phyloP scores from a whole-genome alignment of 2,797 vertebrate genomes.

The Periophthalmus magnuspinnatus region DNA sequence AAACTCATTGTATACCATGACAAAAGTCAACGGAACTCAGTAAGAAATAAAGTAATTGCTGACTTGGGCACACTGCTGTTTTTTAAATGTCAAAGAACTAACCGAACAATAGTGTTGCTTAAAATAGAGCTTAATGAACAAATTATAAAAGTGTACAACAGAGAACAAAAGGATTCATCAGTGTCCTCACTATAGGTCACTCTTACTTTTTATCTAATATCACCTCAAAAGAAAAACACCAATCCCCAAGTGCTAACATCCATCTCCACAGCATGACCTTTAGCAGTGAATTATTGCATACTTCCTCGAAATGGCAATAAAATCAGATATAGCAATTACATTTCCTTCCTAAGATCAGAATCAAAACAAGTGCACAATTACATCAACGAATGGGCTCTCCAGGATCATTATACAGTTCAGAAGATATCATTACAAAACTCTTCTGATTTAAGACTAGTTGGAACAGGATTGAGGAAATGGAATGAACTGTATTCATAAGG shows the following conservation, averaged over 20 bases:
- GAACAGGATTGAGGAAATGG: neutral
- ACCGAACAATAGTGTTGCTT: neutral
- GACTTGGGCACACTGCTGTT: neutral
- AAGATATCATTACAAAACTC: constrained; percentile 8
- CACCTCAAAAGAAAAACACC: constrained; percentile 12
- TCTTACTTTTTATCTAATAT: constrained; percentile 14
- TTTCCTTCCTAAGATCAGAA: constrained; percentile 10
- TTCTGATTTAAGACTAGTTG: neutral
- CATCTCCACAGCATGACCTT: constrained; percentile 14
- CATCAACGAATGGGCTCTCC: neutral
- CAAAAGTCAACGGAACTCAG: neutral
- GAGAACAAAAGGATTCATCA: constrained; percentile 6
- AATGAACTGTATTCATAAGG: neutral
- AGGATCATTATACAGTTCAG: constrained; percentile 8
- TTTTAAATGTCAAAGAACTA: constrained; percentile 4
- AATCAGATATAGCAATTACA: constrained; percentile 17
- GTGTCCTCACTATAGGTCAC: constrained; percentile 7
- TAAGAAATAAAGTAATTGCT: neutral
- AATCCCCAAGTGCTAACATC: constrained; percentile 10
- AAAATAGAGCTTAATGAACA: constrained; percentile 6
- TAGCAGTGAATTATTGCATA: constrained; percentile 14
- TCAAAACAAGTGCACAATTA: constrained; percentile 17
- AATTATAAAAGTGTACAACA: neutral
- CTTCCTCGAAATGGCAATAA: constrained; percentile 15
- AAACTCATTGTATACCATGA: neutral